These are phyloP conservation scores for Brenthis daphne DNA, from an alignment of 2,888 invertebrate species.

Conservation along the genomic window DNA sequence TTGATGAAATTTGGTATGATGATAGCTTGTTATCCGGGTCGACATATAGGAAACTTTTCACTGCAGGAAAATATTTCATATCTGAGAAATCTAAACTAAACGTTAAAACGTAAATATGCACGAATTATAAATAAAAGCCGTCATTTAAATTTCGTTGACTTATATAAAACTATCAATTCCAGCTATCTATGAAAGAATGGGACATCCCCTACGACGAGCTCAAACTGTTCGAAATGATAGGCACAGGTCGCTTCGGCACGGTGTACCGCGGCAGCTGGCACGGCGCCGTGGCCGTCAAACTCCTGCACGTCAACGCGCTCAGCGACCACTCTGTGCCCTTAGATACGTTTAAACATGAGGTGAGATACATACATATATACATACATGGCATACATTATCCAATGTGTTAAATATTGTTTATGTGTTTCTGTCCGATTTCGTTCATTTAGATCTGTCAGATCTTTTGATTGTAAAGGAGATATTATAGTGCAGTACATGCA, in stretches of 20 bases:
- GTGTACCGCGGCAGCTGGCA: conserved; percentile 98
- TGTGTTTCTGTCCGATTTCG: not conserved
- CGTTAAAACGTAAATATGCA: no score
- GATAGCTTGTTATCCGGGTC: no score
- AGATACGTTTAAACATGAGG: conserved; percentile 97
- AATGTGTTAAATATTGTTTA: no score
- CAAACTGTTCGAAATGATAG: conserved; percentile 92
- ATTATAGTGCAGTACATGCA: no score
- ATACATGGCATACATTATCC: no score
- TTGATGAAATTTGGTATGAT: no score
- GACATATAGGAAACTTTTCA: no score
- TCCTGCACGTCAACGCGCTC: conserved; percentile 94
- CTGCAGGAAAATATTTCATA: no score
- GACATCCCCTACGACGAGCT: conserved; percentile 98
- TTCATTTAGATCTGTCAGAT: not conserved
- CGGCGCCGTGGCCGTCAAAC: conserved; percentile 98
- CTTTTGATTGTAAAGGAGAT: no score
- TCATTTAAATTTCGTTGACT: not conserved
- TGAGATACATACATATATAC: conserved; percentile 48
- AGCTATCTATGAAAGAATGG: conserved; percentile 97
- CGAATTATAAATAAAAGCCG: no score
- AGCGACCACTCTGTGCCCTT: conserved; percentile 91
- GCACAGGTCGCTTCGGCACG: conserved; percentile 96
- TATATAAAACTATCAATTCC: conserved; percentile 32
- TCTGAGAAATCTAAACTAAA: no score